Base-by-base conservation (phyloP, 2,888 invertebrate species). In the Scaptomyza polygonia region DNA sequence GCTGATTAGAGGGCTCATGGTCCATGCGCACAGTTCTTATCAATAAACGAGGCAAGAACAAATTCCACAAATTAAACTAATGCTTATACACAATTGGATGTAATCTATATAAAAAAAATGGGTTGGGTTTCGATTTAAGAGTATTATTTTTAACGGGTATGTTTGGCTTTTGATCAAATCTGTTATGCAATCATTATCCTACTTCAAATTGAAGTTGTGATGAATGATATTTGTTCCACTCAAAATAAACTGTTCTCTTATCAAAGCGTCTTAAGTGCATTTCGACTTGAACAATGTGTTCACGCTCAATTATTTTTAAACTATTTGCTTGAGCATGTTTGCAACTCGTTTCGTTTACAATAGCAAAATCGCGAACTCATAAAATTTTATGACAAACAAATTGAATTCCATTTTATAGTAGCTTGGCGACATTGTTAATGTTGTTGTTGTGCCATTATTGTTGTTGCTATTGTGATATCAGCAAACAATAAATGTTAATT, bases 401-500 rank as follows among this genome's bases (percentile, higher is more conserved):
- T 81, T 83, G 79, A 81, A 81, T 72, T 55, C 32, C 57, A 12
- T 67, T 79, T 79, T 74, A 67, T 58, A 47, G 68, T 58, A 47
- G 68, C 59, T 45, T 42, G 49, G 29, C 45, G 27, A 62, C 30
- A 61, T 54, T 54, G 53, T 45, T 62, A 25, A 32, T 34, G 48
- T 2, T 11, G 1, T 48, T 48, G 11, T 34, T 45, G 16, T 25
- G 25, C 25, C 25, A 25, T 25, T 25, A 25, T 53, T 54, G 27
- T 44, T 45, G 25, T 21, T 65, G 42, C 48, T 74, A 49, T 57
- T 64, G 51, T 74, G 42, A 64, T 72, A 80, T 79, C 79, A 63
- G 77, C 70, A 78, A 81, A 83, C 85, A 84, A 85, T 85, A 83
- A 85, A 85, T 72, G 80, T 83, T 83, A 83, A 83, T 83, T 85